Evolutionary conservation across 2,113 vertebrate genomes (phyloP).

Genomic region (Clupea harengus): DNA sequence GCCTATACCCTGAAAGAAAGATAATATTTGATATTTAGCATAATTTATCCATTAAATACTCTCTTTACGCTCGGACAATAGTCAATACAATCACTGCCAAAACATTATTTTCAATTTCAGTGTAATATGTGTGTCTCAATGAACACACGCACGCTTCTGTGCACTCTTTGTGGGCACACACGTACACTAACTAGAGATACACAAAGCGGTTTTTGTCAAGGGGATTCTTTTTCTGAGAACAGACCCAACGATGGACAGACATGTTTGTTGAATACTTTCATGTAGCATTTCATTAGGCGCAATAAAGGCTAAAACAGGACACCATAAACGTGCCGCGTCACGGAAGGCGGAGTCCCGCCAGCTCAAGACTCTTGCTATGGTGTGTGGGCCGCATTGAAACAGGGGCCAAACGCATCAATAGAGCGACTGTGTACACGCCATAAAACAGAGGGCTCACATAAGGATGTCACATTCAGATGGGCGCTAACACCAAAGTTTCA

Average conservation of each 20-base stretch:
- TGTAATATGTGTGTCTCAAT: neutral
- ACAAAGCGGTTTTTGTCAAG: neutral
- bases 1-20: slow-evolving; percentile 35
- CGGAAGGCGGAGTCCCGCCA: neutral
- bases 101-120: neutral
- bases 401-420: slow-evolving; percentile 44
- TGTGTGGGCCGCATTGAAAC: neutral
- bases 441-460: slow-evolving; percentile 63
- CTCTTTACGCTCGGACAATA: too few relatives aligned
- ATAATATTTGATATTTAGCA: neutral
- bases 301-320: neutral
- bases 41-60: neutral
- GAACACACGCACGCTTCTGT: neutral
- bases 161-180: too few relatives aligned
- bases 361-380: neutral
- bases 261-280: neutral
- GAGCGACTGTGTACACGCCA: slow-evolving; percentile 58
- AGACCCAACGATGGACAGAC: neutral
- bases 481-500: slow-evolving; percentile 51
- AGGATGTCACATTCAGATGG: slow-evolving; percentile 64
- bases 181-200: neutral
- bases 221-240: neutral
- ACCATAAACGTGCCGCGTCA: neutral
- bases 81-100: too few relatives aligned
- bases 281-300: neutral